These are phyloP conservation scores for Sardina pilchardus DNA, from an alignment of 2,113 vertebrate species.

Conservation along the genomic window DNA sequence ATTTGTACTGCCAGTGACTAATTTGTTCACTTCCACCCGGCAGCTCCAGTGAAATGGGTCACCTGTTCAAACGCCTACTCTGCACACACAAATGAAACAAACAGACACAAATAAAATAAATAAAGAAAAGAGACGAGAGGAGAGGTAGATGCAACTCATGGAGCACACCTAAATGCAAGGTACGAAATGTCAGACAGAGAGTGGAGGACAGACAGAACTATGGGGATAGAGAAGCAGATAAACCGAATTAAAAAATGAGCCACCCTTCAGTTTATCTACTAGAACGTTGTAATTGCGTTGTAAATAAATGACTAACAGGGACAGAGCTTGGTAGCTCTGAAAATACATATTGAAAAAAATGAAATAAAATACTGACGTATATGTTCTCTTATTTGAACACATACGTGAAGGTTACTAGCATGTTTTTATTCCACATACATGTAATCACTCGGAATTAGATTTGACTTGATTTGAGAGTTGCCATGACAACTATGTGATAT, in stretches of 20 bases:
- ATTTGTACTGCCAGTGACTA: not conserved
- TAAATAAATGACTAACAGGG: not conserved
- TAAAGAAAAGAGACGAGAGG: not conserved
- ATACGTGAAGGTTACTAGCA: no score
- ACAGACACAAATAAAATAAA: not conserved
- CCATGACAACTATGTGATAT: no score
- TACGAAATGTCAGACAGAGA: not conserved
- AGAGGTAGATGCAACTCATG: not conserved
- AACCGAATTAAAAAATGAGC: not conserved
- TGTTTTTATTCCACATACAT: no score
- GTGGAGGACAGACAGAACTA: not conserved
- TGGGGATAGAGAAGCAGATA: not conserved
- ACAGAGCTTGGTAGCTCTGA: not conserved
- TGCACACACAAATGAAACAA: not conserved
- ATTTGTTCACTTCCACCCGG: not conserved
- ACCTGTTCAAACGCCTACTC: not conserved
- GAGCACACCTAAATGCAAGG: not conserved
- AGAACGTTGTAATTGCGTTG: not conserved
- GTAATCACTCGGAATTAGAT: no score
- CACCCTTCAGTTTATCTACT: not conserved
- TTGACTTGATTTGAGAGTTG: no score
- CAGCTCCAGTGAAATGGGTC: not conserved
- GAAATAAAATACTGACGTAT: not conserved
- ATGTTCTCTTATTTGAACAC: no score
- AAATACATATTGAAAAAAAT: conserved; percentile 3